Evolutionary conservation across 2,888 invertebrate genomes (phyloP).

Genomic region (Aleiodes leptofemur): DNA sequence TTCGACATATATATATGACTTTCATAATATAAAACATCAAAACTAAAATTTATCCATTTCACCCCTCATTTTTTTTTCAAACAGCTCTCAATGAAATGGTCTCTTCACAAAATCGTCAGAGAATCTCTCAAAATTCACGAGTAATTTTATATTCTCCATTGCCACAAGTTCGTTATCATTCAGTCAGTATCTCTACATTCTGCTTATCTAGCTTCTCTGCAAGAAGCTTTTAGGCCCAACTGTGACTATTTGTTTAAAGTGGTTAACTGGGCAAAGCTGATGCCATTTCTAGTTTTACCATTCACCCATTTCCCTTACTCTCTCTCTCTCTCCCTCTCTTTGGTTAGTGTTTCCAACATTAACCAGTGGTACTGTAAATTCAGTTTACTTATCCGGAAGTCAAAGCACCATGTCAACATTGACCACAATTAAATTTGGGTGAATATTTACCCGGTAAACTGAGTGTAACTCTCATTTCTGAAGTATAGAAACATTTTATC

Average conservation of each 20-base stretch:
- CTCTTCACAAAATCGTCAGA: too few species aligned
- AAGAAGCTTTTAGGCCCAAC: conserved; percentile 22
- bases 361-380: conserved; percentile 61
- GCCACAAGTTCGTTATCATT: too few species aligned
- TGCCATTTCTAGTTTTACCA: conserved; percentile 46
- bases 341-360: conserved; percentile 39
- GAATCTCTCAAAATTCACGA: too few species aligned
- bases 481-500: too few species aligned
- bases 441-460: conserved; percentile 67
- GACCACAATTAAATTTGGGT: conserved; percentile 69
- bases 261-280: conserved; percentile 43
- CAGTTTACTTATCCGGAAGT: conserved; percentile 70
- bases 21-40: too few species aligned
- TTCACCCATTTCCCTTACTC: conserved; percentile 20
- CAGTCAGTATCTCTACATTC: too few species aligned
- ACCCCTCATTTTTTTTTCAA: too few species aligned
- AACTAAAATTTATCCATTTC: too few species aligned
- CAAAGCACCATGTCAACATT: conserved; percentile 56
- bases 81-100: too few species aligned
- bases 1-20: too few species aligned
- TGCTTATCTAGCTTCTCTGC: too few species aligned
- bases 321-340: background rate
- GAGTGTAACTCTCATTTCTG: conserved; percentile 53
- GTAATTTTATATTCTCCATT: too few species aligned
- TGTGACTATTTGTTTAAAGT: conserved; percentile 40